Evolutionary conservation across 1,140 invertebrate genomes (phyloP), one percentile per base, ranked within the genome.

Genomic region (Euglossa dilemma): DNA sequence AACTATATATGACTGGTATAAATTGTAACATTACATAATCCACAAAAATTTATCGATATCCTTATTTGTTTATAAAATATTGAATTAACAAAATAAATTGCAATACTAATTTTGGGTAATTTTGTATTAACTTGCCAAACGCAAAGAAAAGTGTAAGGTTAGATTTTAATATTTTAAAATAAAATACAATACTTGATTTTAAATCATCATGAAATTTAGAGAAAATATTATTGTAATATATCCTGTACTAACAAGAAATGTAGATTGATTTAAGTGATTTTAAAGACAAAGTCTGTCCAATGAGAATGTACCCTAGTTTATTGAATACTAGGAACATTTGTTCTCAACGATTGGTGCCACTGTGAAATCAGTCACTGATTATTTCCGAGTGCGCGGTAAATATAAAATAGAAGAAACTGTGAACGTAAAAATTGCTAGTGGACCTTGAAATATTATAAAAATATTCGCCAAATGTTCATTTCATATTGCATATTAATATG

Each of bases 361-460:
- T 78, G 28, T 8, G 6, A 43, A 25, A 67, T 57, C 63, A n/a
- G n/a, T 64, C 43, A 54, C 36, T 36, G 18, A 66, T 52, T 56
- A 71, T 70, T 84, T 84, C 75, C 76, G 50, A 52, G 6, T 63
- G 43, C 66, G 75, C 67, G 67, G 73, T 61, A 83, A 79, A 79
- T 79, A 72, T 28, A 23, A 83, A 72, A 20, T 61, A 3, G 25
- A 16, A 66, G 11, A 61, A 78, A 72, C n/a, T 9, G 9, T 25
- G 18, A 57, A 18, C 63, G 45, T n/a, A 54, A 50, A 70, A 83
- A 69, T 56, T 23, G 36, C 0, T 67, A 23, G 8, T 66, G 28
- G 47, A 64, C 59, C 20, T 47, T 50, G 0, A 6, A 23, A 7
- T 18, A 20, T 2, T 9, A n/a, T 18, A n/a, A 57, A 50, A n/a